phyloP scores from a whole-genome alignment of 23 tunicate genomes.

The Diplosoma virens region DNA sequence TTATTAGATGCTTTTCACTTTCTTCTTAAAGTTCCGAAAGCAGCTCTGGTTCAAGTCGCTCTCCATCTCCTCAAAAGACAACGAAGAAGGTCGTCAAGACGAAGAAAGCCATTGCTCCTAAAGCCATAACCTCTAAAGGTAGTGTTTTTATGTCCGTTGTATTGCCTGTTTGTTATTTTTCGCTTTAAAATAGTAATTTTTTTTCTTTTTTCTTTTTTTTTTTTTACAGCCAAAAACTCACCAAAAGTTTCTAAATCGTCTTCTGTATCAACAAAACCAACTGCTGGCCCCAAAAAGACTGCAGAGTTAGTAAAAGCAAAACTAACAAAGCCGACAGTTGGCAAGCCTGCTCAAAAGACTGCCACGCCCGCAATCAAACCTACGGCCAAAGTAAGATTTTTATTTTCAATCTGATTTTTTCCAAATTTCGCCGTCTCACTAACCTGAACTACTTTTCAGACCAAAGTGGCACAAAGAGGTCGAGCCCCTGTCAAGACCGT shows the following conservation, averaged over 20 bases:
- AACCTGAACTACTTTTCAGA: not conserved
- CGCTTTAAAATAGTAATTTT: not conserved
- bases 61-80: conserved; percentile 50
- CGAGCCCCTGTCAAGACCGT: conserved; percentile 25
- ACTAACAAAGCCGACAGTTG: not conserved
- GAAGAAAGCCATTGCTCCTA: conserved; percentile 3
- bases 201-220: no score
- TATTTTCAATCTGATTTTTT: not conserved
- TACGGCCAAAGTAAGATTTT: not conserved
- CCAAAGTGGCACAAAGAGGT: conserved; percentile 15
- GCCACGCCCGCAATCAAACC: not conserved
- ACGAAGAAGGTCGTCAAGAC: conserved; percentile 36
- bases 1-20: not conserved
- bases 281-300: not conserved
- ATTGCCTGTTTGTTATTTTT: not conserved
- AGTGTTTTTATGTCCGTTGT: not conserved
- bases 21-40: conserved; percentile 43
- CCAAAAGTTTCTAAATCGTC: conserved; percentile 9
- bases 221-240: conserved; percentile 21
- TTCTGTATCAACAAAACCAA: not conserved
- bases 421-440: not conserved
- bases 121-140: conserved; percentile 10
- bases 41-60: conserved; percentile 64
- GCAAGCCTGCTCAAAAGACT: not conserved
- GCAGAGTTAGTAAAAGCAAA: conserved; percentile 19